Conservation (phyloP, 1,140 invertebrate species). For the Araneus ventricosus region DNA sequence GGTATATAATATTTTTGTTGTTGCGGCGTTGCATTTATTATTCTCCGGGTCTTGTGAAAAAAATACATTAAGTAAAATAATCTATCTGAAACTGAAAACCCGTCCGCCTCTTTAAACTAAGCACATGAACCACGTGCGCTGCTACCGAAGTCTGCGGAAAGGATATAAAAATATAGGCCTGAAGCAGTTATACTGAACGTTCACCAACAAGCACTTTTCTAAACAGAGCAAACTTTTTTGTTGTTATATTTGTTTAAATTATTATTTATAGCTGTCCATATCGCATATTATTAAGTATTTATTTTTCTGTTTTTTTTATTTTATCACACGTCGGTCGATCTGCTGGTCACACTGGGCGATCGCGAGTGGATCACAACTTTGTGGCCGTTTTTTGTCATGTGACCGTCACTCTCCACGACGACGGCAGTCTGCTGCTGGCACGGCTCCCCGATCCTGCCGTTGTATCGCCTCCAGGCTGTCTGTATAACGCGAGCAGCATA, state of each 20-base stretch:
- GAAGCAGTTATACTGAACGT: conserved; percentile 69
- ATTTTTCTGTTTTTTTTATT: not conserved
- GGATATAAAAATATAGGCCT: conserved; percentile 76
- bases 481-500: conserved; percentile 97
- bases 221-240: conserved; percentile 57
- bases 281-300: not conserved
- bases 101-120: conserved; percentile 20
- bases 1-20: not conserved
- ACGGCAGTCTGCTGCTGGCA: conserved; percentile 86
- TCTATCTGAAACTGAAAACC: conserved; percentile 63
- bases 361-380: conserved; percentile 93
- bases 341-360: conserved; percentile 89
- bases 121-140: conserved; percentile 62
- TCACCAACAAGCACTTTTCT: conserved; percentile 66
- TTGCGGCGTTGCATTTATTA: not conserved
- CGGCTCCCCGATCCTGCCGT: conserved; percentile 78
- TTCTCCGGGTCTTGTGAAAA: conserved; percentile 19
- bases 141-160: conserved; percentile 68
- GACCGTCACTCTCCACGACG: conserved; percentile 90
- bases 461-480: conserved; percentile 87
- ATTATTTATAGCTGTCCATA: conserved; percentile 30
- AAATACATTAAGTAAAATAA: conserved; percentile 69
- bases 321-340: conserved; percentile 86
- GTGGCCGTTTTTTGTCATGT: conserved; percentile 90
- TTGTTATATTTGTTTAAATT: conserved; percentile 20